Evolutionary conservation across 2,113 vertebrate genomes (phyloP).

Genomic region (Elanoides forficatus): DNA sequence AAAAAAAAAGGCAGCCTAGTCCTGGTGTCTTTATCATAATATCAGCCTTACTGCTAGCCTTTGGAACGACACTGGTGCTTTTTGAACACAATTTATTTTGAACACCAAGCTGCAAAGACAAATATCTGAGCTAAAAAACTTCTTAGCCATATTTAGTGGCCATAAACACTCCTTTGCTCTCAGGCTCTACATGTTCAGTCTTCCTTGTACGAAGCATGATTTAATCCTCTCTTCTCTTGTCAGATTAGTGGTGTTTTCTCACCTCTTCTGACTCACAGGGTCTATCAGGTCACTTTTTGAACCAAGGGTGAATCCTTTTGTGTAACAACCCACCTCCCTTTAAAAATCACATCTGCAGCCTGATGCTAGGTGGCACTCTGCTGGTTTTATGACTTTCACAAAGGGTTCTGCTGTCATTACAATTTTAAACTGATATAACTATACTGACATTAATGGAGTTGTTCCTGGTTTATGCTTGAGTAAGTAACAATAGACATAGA

Average conservation of each 20-base stretch:
- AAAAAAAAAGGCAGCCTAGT: neutral
- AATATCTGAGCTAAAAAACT: neutral
- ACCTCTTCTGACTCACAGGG: neutral
- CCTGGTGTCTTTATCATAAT: neutral
- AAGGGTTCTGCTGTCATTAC: neutral
- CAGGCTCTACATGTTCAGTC: neutral
- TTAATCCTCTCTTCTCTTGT: neutral
- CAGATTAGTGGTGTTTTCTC: neutral
- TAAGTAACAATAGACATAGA: neutral
- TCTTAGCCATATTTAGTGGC: neutral
- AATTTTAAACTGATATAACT: neutral
- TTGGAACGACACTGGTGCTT: neutral
- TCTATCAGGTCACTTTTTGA: neutral
- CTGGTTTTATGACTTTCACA: neutral
- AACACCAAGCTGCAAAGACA: neutral
- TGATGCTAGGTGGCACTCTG: neutral
- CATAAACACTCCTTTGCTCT: neutral
- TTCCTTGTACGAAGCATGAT: neutral
- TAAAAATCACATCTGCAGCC: neutral
- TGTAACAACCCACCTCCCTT: neutral
- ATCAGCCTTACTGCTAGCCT: neutral
- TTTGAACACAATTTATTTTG: neutral
- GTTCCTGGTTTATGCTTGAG: neutral
- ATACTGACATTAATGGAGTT: neutral
- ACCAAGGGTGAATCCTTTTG: neutral